A percentile compares a stretch with the other conserved stretches of the same genome.
These are phyloP conservation scores for Neomorphus geoffroyi DNA, from an alignment of 2,797 vertebrate genomes.

Conservation along the genomic window DNA sequence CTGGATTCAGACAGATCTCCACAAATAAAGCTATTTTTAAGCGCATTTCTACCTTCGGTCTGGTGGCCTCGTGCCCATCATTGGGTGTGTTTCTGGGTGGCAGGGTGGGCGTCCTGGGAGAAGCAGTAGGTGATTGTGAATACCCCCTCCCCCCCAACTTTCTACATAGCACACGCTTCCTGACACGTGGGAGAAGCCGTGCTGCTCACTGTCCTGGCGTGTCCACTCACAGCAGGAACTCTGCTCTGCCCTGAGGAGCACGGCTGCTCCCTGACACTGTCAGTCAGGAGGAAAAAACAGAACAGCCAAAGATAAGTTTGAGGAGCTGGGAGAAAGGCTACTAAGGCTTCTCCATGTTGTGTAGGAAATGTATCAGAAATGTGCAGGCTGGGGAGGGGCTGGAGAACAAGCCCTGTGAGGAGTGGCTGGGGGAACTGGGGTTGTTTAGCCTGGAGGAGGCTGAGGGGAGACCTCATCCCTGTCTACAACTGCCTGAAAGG, in stretches of 20 bases:
- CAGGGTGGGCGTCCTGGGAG: neutral
- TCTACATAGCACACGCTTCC: neutral
- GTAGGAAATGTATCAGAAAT: neutral
- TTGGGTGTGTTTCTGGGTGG: neutral
- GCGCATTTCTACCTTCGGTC: neutral
- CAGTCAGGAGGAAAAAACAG: neutral
- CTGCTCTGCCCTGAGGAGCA: neutral
- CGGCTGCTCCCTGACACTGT: neutral
- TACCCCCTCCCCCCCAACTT: accelerated
- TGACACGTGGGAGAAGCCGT: accelerated
- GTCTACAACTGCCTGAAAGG: too few species aligned
- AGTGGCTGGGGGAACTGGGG: too few species aligned
- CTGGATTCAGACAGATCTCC: neutral
- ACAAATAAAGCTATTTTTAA: neutral
- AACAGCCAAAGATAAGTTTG: neutral
- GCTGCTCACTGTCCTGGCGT: accelerated
- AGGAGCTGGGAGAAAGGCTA: neutral
- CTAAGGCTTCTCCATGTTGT: neutral
- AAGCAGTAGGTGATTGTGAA: neutral
- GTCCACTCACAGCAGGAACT: neutral
- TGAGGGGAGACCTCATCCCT: too few species aligned
- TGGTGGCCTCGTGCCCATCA: accelerated
- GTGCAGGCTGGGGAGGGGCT: too few species aligned
- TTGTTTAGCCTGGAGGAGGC: too few species aligned
- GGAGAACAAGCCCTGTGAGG: too few species aligned